A percentile compares a stretch with the other conserved stretches of the same genome.
Conservation (phyloP, 2,888 invertebrate genomes). For the Diarsia dahlii region DNA sequence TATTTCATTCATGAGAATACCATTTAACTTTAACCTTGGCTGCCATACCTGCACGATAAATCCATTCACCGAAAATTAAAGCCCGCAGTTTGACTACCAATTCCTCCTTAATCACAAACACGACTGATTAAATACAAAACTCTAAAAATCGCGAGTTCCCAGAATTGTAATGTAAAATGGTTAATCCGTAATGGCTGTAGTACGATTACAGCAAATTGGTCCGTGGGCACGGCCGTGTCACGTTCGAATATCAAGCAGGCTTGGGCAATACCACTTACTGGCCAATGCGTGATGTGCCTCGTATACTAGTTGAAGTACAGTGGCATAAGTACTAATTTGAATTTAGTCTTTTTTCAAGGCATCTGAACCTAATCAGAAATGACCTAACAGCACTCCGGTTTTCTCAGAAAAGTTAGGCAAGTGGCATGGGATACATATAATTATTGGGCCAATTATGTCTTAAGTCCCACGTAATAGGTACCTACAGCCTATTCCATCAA, state of each 20-base stretch:
- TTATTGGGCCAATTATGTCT: background rate
- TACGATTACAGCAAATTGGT: conserved; percentile 88
- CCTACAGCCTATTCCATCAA: background rate
- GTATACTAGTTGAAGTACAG: conserved; percentile 57
- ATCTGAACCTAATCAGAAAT: background rate
- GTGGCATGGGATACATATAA: background rate
- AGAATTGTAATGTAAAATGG: conserved; percentile 88
- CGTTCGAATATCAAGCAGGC: conserved; percentile 87
- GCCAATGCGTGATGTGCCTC: conserved; percentile 84
- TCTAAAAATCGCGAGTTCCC: conserved; percentile 80
- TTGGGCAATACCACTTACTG: conserved; percentile 84
- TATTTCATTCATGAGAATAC: conserved; percentile 11
- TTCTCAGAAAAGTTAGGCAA: background rate
- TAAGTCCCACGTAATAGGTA: background rate
- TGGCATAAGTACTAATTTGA: conserved; percentile 51
- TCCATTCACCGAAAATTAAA: conserved; percentile 49
- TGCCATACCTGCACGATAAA: conserved; percentile 37
- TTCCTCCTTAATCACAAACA: conserved; percentile 57
- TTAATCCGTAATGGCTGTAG: conserved; percentile 85
- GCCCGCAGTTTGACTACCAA: conserved; percentile 42
- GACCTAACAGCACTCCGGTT: background rate
- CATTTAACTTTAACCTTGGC: conserved; percentile 14
- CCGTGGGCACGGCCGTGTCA: conserved; percentile 83
- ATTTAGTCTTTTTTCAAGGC: background rate
- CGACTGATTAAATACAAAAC: conserved; percentile 61